Evolutionary conservation across 2,797 vertebrate genomes (phyloP), one percentile per base, ranked within the genome.

Genomic region (Podargus strigoides): DNA sequence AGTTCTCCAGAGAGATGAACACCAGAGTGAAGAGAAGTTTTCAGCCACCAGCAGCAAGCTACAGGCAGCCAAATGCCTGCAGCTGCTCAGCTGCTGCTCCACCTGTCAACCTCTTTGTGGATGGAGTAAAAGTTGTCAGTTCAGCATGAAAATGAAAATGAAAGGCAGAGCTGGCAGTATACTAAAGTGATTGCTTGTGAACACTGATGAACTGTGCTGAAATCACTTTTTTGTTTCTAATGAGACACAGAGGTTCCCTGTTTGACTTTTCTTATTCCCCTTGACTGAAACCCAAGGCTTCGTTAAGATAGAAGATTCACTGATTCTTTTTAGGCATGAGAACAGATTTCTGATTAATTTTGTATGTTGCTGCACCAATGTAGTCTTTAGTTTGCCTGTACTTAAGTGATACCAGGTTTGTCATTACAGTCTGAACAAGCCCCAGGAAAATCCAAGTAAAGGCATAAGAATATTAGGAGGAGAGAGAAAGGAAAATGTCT

Each of bases 61-160:
- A 90, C 47, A 76, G 87, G 93, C 93, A 88, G 94, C 91, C 87
- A 96, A 96, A 84, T 44, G 91, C 95, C 95, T 96, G 93, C 91
- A 96, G 96, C 91, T 90, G 76, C 85, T 96, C 93, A 96, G 93
- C 94, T 96, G 94, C 93, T 90, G 59, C 87, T 96, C 94, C 90
- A 93, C 95, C 95, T 96, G 94, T 94, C 95, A 90, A 55, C 28
- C 5, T 88, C 62, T 88, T 85, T 86, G 44, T 62, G 69, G 83
- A 79, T 86, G 62, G 42, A 90, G 47, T 34, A 86, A 76, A 90
- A 95, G 37, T 76, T 94, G 73, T 94, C 87, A 88, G 74, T 94
- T 94, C 95, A 96, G 76, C 91, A 52, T 78, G 87, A 93, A 93
- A 80, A 87, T 42, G 59, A 90, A 80, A 90, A 77, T 62, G 77